Base-by-base conservation (phyloP, 2,888 invertebrate species). In the Lasioglossum oenotherae region DNA sequence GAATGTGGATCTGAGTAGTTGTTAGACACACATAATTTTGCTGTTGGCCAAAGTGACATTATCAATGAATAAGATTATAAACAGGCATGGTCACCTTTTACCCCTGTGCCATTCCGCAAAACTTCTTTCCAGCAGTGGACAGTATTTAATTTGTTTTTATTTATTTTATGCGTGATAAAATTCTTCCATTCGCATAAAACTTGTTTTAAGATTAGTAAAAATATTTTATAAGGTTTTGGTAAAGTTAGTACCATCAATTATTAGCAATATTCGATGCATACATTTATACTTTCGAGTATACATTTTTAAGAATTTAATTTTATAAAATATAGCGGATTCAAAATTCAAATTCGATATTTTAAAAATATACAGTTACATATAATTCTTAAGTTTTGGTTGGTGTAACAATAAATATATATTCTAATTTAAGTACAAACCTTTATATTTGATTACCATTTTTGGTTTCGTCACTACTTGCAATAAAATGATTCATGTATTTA, bases 231-330 rank as follows among this genome's bases (percentile, higher is more conserved):
- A 76, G 12, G 38, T 67, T 76, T 76, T 27, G 64, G 41, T 84
- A 77, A 85, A 71, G 67, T 80, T 83, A 83, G 49, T 69, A 83
- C 76, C 67, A 85, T 80, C 67, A 82, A 75, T 57, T 67, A 76
- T 74, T 74, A 41, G 14, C 44, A 27, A 71, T 81, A 57, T 31
- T 31, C n/a, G 16, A 44, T 49, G 78, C 19, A 71, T 41, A 64
- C n/a, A 77, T 64, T 49, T 60, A 71, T 74, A 84, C 1, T 23
- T 78, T 12, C 4, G 4, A 57, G 19, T 38, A 78, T 64, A 38
- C 35, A 8, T 5, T 64, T 10, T 64, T 16, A 46, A 46, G 46
- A 46, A 16, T 16, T 46, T 27, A 72, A 16, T 27, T 44, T 8
- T 46, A 46, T 31, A 72, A 27, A 4, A 2, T 46, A 19, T 35